Evolutionary conservation across 2,113 vertebrate genomes (phyloP).

Genomic region (Balaenoptera acutorostrata): DNA sequence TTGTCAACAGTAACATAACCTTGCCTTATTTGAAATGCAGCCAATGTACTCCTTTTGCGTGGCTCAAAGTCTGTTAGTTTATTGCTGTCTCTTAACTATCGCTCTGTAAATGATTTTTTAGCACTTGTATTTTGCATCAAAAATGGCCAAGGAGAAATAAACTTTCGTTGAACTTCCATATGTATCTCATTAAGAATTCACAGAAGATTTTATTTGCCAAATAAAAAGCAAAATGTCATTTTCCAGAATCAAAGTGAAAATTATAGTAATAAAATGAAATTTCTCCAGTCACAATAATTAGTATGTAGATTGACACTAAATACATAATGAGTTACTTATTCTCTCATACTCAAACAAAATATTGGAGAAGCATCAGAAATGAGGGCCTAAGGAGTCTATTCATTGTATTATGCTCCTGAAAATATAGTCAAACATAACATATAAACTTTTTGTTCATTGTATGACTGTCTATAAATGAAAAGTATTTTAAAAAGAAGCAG

Average conservation of each 20-base stretch:
- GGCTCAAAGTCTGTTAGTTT: constrained; percentile 49
- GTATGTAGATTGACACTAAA: background rate
- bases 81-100: constrained; percentile 69
- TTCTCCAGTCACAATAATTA: constrained; percentile 39
- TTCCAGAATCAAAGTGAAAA: constrained; percentile 22
- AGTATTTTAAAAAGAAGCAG: background rate
- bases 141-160: constrained; percentile 23
- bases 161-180: constrained; percentile 48
- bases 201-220: constrained; percentile 48
- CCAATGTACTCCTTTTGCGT: constrained; percentile 47
- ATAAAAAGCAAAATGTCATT: constrained; percentile 36
- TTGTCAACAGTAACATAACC: constrained; percentile 61
- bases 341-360: constrained; percentile 44
- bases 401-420: background rate
- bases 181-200: constrained; percentile 58
- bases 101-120: constrained; percentile 51
- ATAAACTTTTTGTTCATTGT: background rate
- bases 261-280: background rate
- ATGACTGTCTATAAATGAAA: background rate
- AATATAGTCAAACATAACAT: background rate
- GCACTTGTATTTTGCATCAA: constrained; percentile 33
- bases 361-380: constrained; percentile 19
- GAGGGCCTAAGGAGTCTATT: background rate
- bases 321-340: background rate
- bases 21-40: constrained; percentile 70